Evolutionary conservation across 2,113 vertebrate genomes (phyloP).

Genomic region (Aramus guarauna): DNA sequence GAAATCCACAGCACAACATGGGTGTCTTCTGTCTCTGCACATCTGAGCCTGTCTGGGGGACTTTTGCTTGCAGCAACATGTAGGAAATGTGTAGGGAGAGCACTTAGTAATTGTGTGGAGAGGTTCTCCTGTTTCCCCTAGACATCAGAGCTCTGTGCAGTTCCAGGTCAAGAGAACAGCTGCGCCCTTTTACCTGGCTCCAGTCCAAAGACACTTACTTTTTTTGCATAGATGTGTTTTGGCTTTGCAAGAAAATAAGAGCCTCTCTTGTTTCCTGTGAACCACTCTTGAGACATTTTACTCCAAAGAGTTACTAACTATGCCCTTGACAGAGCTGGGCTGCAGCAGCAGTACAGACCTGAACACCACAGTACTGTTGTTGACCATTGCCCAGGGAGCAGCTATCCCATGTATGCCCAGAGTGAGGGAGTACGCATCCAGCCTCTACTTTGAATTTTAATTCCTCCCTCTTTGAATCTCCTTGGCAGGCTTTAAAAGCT

Average conservation of each 20-base stretch:
- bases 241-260: not conserved
- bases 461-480: not conserved
- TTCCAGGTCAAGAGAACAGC: not conserved
- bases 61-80: not conserved
- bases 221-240: not conserved
- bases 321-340: not conserved
- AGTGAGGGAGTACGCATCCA: not conserved
- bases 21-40: not conserved
- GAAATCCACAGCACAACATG: not conserved
- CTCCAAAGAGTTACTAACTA: not conserved
- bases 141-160: not conserved
- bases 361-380: fast-evolving
- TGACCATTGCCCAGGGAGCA: not conserved
- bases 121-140: not conserved
- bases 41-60: not conserved
- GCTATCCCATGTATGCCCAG: not conserved
- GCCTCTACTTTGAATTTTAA: not conserved
- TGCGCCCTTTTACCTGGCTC: not conserved
- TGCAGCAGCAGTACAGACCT: not conserved
- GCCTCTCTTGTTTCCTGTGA: not conserved
- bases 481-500: constrained; percentile 87
- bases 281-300: not conserved
- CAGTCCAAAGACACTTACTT: not conserved
- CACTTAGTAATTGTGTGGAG: not conserved
- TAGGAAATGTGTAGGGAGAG: not conserved